Evolutionary conservation across 1,140 invertebrate genomes (phyloP).

Genomic region (fruit fly (Drosophila melanogaster)): Release_6_plus_ISO1_MT NT_033779.5:7641001-7641500

Average conservation of each 20-base stretch:
- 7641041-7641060: conserved; percentile 58
- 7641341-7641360: conserved; percentile 53
- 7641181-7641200: conserved; percentile 63
- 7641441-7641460: neutral
- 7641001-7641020: conserved; percentile 71
- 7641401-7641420: conserved; percentile 56
- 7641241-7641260: conserved; percentile 8
- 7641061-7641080: conserved; percentile 41
- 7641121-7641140: conserved; percentile 41
- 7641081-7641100: conserved; percentile 54
- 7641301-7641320: conserved; percentile 83
- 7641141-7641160: conserved; percentile 67
- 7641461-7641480: conserved; percentile 23
- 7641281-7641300: conserved; percentile 74
- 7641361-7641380: conserved; percentile 43
- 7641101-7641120: conserved; percentile 26
- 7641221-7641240: conserved; percentile 75
- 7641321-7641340: conserved; percentile 75
- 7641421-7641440: conserved; percentile 6
- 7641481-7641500: conserved; percentile 63
- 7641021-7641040: conserved; percentile 28
- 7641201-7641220: conserved; percentile 69
- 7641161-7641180: conserved; percentile 71
- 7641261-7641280: conserved; percentile 28
- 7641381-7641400: conserved; percentile 64